These are phyloP conservation scores for Netelia inedita DNA, from an alignment of 2,888 invertebrate species.

Conservation along the genomic window DNA sequence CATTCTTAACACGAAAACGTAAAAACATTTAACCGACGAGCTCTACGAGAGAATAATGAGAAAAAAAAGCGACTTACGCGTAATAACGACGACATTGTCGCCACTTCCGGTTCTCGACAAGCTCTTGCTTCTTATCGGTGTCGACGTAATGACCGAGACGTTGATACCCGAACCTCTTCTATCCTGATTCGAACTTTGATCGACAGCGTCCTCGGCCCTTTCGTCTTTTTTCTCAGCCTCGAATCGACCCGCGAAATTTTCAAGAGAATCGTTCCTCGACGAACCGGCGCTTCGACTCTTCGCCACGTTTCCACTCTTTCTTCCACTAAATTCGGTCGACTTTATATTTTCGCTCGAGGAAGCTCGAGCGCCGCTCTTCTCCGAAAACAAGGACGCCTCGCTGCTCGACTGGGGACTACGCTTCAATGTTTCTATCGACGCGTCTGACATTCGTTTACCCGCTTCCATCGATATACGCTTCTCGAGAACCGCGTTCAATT, in stretches of 20 bases:
- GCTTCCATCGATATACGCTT: conserved; percentile 81
- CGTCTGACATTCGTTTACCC: conserved; percentile 75
- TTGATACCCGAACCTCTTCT: conserved; percentile 79
- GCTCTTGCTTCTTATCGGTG: conserved; percentile 80
- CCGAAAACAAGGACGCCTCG: conserved; percentile 62
- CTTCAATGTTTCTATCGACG: conserved; percentile 67
- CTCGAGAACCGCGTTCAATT: conserved; percentile 82
- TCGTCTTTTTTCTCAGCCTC: conserved; percentile 70
- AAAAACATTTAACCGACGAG: too few relatives aligned
- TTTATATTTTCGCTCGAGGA: conserved; percentile 81
- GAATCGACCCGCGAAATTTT: conserved; percentile 78
- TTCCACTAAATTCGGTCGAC: conserved; percentile 70
- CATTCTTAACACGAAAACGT: too few relatives aligned
- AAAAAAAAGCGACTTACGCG: conserved; percentile 75
- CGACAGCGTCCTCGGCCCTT: conserved; percentile 71
- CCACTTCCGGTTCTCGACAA: conserved; percentile 78
- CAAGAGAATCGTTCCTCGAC: conserved; percentile 81
- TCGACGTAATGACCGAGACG: conserved; percentile 83
- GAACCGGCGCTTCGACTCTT: conserved; percentile 81
- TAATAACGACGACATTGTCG: conserved; percentile 83
- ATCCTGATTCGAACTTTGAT: conserved; percentile 72
- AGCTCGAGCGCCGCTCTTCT: conserved; percentile 76
- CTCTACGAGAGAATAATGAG: not conserved
- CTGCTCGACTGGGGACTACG: conserved; percentile 60
- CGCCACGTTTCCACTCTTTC: conserved; percentile 71